Base-by-base conservation (phyloP, 2,888 invertebrate species). In the Dasysyrphus albostriatus region DNA sequence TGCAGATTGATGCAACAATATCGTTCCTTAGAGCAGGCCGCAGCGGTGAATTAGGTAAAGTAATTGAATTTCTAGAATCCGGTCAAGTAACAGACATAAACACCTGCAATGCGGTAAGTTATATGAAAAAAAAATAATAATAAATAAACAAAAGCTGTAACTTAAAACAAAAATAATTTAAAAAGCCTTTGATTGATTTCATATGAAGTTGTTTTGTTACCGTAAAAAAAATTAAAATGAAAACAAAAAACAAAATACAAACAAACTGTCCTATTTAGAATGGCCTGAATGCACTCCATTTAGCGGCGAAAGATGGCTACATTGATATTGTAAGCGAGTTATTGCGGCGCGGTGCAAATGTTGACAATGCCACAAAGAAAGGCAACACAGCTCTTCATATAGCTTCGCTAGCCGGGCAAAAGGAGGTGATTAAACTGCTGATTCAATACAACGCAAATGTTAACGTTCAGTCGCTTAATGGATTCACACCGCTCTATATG, bases 401-500 rank as follows among this genome's bases (percentile, higher is more conserved):
- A 93, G 98, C 99, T 91, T 98, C 98, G 74, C 94, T 99, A 93
- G 99, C 99, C 81, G 99, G 99, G 0, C 99, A 99, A 93, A 96
- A 97, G 91, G 96, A 98, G 89, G 98, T 99, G 82, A 98, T 98
- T 74, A 96, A 96, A 91, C 95, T 98, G 90, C 95, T 99, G 89
- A 96, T 99, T 67, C 96, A 97, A 89, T 95, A 97, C 90, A 97
- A 97, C 89, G 99, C 99, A 89, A 96, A 97, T 91, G 97, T 99
- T 89, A 99, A 99, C 93, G 98, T 98, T 14, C 99, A 99, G 92
- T 98, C 98, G 1, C 96, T 98, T 89, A 98, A 98, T 92, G 99
- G 99, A 58, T 99, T 99, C 93, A 99, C 99, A 0, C 99, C 99
- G 0, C 94, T 99, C 58, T 99, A 99, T 92, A 99, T 99, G 99